These are phyloP conservation scores for Brotula barbata DNA, from an alignment of 2,797 vertebrate species.

Conservation along the genomic window DNA sequence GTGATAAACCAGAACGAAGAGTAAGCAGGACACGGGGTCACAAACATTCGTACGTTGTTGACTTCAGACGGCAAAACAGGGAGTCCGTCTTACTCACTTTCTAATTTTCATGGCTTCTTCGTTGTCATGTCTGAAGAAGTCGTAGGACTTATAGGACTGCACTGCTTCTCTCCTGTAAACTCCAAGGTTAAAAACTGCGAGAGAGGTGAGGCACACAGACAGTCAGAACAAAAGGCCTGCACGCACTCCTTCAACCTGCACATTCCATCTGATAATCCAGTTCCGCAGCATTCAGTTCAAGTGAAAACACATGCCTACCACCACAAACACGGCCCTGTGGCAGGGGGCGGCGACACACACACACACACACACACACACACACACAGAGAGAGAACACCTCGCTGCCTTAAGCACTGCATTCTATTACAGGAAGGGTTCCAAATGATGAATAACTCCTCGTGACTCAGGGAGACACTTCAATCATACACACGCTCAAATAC, in stretches of 20 bases:
- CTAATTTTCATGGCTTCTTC: slow-evolving; percentile 94
- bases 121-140: slow-evolving; percentile 98
- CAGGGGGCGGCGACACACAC: neutral
- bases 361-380: neutral
- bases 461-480: too few relatives aligned
- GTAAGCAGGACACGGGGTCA: neutral
- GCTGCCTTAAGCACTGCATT: slow-evolving; percentile 13
- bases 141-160: slow-evolving; percentile 93
- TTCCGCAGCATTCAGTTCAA: slow-evolving; percentile 29
- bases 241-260: neutral
- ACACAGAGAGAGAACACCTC: neutral
- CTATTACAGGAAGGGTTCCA: too few relatives aligned
- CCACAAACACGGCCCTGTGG: neutral
- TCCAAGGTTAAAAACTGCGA: slow-evolving; percentile 94
- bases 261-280: slow-evolving; percentile 23
- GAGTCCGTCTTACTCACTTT: slow-evolving; percentile 81
- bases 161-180: slow-evolving; percentile 93
- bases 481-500: too few relatives aligned
- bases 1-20: too few relatives aligned
- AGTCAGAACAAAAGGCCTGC: neutral
- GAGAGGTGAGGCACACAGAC: neutral
- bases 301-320: neutral
- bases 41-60: too few relatives aligned
- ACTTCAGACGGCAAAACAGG: too few relatives aligned
- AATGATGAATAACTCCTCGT: neutral